Conservation (phyloP, 2,888 invertebrate species). For the Malthinus flaveolus region DNA sequence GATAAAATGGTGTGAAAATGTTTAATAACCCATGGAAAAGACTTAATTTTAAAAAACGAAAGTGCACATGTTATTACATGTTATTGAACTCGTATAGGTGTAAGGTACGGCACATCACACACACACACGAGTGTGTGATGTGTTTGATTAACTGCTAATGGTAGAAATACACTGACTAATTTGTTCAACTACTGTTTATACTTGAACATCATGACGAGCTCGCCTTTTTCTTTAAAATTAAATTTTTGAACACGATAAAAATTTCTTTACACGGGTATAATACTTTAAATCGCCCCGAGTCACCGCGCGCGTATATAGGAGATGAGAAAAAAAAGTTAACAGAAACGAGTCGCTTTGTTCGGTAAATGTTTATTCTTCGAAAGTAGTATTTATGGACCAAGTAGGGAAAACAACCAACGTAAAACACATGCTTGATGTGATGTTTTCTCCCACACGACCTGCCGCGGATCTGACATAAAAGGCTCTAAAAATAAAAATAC, state of each 20-base stretch:
- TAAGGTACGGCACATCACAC: no score
- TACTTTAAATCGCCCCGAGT: no score
- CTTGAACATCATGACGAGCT: no score
- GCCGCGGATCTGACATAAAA: conserved; percentile 34
- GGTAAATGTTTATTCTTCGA: conserved; percentile 4
- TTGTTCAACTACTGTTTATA: conserved; percentile 48
- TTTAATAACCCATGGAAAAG: no score
- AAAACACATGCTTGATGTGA: conserved; percentile 43
- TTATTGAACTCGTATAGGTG: no score
- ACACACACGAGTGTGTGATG: conserved; percentile 31
- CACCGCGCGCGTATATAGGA: no score
- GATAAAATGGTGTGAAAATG: no score
- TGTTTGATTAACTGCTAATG: conserved; percentile 44
- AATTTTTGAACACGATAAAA: no score
- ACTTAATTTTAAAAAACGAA: no score
- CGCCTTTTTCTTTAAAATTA: no score
- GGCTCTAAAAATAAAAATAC: conserved; percentile 35
- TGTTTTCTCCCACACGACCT: conserved; percentile 41
- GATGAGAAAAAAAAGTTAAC: neutral
- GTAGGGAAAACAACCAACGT: conserved; percentile 19
- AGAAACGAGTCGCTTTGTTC: conserved; percentile 2
- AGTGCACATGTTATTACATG: no score
- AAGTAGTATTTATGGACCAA: conserved; percentile 11
- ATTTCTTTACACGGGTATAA: no score
- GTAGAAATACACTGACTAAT: conserved; percentile 47